phyloP scores from a whole-genome alignment of 2,113 vertebrate species.

The Manacus vitellinus region DNA sequence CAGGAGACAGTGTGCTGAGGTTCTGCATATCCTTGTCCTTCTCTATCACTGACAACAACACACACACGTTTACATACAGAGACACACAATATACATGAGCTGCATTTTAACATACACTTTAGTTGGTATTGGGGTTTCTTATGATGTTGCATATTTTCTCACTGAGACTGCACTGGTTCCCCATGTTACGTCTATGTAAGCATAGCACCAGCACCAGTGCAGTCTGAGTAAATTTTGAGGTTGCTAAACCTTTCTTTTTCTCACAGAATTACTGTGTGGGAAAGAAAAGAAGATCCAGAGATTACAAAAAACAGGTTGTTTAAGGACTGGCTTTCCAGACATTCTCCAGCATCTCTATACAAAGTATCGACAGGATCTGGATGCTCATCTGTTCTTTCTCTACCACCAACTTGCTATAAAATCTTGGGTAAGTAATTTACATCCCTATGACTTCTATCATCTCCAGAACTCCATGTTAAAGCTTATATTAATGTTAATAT shows the following conservation, averaged over 20 bases:
- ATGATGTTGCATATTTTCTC: accelerated
- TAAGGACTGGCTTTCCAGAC: neutral
- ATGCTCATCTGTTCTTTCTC: neutral
- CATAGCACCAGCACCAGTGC: neutral
- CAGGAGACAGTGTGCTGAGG: neutral
- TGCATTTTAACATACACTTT: neutral
- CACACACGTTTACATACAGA: neutral
- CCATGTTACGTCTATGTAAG: neutral
- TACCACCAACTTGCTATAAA: neutral
- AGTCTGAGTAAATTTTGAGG: neutral
- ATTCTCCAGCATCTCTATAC: neutral
- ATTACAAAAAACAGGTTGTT: neutral
- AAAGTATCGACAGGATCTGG: neutral
- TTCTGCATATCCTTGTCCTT: neutral
- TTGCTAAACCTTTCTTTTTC: neutral
- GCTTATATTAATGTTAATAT: neutral
- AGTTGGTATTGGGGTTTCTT: neutral
- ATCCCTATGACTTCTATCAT: neutral
- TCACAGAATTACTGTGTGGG: neutral
- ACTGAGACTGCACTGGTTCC: neutral
- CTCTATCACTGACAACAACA: neutral
- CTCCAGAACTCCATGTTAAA: neutral
- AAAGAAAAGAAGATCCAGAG: neutral
- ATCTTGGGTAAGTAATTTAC: neutral
- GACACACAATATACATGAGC: neutral